These are phyloP conservation scores for Anthopleura xanthogrammica DNA, from an alignment of 92 coral and sea anemone species.

Conservation along the genomic window DNA sequence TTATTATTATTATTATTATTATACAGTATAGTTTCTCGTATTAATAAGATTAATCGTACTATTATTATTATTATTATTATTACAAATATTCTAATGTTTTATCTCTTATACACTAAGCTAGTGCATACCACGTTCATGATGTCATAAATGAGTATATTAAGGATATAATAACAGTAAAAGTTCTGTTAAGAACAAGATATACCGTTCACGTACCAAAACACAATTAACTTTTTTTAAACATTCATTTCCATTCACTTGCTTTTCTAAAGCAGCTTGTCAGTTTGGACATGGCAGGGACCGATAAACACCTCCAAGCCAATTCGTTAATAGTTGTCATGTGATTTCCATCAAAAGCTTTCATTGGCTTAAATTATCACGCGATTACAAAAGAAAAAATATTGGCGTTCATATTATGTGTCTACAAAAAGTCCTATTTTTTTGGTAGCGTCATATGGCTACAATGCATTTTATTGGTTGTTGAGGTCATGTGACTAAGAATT, in stretches of 20 bases:
- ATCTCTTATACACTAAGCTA: constrained; percentile 27
- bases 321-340: not conserved
- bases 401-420: not conserved
- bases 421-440: too few species aligned
- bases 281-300: not conserved
- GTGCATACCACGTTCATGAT: constrained; percentile 23
- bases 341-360: not conserved
- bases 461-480: not conserved
- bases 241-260: constrained; percentile 9
- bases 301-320: not conserved
- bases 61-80: not conserved
- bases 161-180: constrained; percentile 9
- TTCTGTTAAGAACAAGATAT: constrained; percentile 12
- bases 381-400: not conserved
- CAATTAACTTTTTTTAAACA: constrained; percentile 1
- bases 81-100: constrained; percentile 20
- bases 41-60: not conserved
- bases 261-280: constrained; percentile 7
- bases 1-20: constrained; percentile 28
- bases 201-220: constrained; percentile 1
- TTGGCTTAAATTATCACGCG: not conserved
- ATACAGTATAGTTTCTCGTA: not conserved
- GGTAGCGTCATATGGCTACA: not conserved
- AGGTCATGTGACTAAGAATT: not conserved
- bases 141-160: constrained; percentile 12